Evolutionary conservation across 2,113 vertebrate genomes (phyloP).

Genomic region (Sinocyclocheilus maitianheensis): DNA sequence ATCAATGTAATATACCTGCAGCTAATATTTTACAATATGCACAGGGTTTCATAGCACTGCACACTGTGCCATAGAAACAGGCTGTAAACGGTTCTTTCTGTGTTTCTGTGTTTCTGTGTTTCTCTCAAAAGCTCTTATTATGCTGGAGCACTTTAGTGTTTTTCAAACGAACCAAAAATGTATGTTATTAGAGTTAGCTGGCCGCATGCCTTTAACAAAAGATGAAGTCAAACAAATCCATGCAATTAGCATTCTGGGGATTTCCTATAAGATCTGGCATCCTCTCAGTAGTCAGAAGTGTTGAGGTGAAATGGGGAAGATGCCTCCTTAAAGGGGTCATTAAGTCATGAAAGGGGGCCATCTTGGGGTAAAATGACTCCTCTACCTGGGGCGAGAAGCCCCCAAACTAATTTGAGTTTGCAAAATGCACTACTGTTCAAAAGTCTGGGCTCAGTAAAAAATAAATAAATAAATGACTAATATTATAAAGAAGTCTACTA

Average conservation of each 20-base stretch:
- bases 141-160: background rate
- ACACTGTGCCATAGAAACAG: constrained; percentile 37
- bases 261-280: background rate
- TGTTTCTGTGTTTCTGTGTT: background rate
- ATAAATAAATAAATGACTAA: too few species aligned
- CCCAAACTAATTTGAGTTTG: too few species aligned
- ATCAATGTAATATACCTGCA: constrained; percentile 34
- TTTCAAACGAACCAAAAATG: constrained; percentile 28
- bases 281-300: background rate
- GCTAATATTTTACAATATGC: constrained; percentile 20
- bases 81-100: too few species aligned
- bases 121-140: constrained; percentile 17
- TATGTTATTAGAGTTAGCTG: constrained; percentile 14
- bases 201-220: background rate
- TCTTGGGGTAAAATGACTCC: too few species aligned
- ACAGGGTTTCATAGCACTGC: constrained; percentile 13
- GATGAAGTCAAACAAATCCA: background rate
- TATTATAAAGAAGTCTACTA: too few species aligned
- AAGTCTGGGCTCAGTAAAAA: too few species aligned
- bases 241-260: background rate
- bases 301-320: background rate
- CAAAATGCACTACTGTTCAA: too few species aligned
- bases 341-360: too few species aligned
- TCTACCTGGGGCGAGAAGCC: too few species aligned
- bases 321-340: background rate